Evolutionary conservation across 2,113 vertebrate species (phyloP), one percentile per base, ranked within the genome.

Genomic region (Ceratotherium simum): DNA sequence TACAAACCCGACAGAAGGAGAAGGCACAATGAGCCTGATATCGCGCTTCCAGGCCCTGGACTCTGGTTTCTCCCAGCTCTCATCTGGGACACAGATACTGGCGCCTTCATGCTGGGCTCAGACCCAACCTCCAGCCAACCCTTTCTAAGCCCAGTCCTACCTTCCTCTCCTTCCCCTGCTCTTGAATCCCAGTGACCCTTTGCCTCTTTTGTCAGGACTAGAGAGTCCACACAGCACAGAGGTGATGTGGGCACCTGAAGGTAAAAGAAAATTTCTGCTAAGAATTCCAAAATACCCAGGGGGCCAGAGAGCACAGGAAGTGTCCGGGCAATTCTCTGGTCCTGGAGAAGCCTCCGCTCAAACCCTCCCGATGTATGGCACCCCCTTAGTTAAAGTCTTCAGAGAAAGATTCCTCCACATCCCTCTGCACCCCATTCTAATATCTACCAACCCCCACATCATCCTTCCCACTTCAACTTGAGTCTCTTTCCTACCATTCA

Each of bases 231-330:
- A 29, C 70, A 54, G 70, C 1, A 48, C n/a, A 48, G 31, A 64
- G 14, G 25, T n/a, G 54, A 96, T 27, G 3, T 2, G 5, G 51
- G 31, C 27, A 86, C 7, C 73, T 31, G 67, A 92, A 27, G n/a
- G 56, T 42, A 51, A 73, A 91, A 80, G 56, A 88, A 87, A 29
- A 78, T 86, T 73, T 62, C 31, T 91, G 36, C 58, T 56, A 83
- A 93, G 33, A 58, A 84, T 86, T 70, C 54, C 46, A 9, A 69
- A 75, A 88, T 31, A 27, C 39, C 2, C 42, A 29, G 51, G 29
- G n/a, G n/a, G 65, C n/a, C 21, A 23, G 29, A 69, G 17, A 39
- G 23, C 42, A 25, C 3, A 46, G 54, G 84, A 29, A 5, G 2
- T 25, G 11, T 16, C 33, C 8, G 0, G 65, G 33, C 14, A 36